Base-by-base conservation (phyloP, 2,888 invertebrate species). In the Fissipunctia ypsillon region DNA sequence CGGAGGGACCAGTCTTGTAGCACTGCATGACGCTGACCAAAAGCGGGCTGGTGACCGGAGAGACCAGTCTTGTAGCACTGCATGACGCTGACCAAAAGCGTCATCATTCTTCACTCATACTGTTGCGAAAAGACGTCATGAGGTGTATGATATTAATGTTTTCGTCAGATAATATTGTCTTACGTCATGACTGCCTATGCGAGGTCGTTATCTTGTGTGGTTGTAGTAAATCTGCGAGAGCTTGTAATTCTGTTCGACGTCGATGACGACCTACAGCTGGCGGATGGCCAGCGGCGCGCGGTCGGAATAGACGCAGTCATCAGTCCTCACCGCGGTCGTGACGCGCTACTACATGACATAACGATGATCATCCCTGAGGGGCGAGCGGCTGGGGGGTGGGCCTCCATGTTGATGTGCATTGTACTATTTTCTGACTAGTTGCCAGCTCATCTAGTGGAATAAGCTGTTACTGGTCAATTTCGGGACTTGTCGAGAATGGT, bases 191-290 rank as follows among this genome's bases (percentile, higher is more conserved):
- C 22, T 50, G 5, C 16, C 5, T 19, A 14, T 50, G 45, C 38
- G 45, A 41, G 25, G 77, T 52, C 57, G 35, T 45, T 41, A 52
- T 72, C 22, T 43, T 22, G 35, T 45, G 38, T 28, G 22, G 41
- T 41, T 35, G 48, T 50, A 61, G 65, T 45, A n/a, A 65, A 56
- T 54, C 41, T 50, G 43, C 31, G 50, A 35, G 16, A 43, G 16
- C 48, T 59, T 38, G 68, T 79, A n/a, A 41, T 28, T 52, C 19
- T 41, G 54, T 31, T 31, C 22, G 54, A 56, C 57, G 70, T 31
- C 2, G 56, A 59, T 82, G 83, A 76, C 57, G 75, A 57, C n/a
- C 50, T 31, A 45, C 52, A 48, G n/a, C 79, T 84, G 84, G 84
- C 85, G 25, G 43, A 31, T 10, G 57, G 72, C 85, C 85, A 84